Conservation (phyloP, 2,113 vertebrate species). For the Albula glossodonta region DNA sequence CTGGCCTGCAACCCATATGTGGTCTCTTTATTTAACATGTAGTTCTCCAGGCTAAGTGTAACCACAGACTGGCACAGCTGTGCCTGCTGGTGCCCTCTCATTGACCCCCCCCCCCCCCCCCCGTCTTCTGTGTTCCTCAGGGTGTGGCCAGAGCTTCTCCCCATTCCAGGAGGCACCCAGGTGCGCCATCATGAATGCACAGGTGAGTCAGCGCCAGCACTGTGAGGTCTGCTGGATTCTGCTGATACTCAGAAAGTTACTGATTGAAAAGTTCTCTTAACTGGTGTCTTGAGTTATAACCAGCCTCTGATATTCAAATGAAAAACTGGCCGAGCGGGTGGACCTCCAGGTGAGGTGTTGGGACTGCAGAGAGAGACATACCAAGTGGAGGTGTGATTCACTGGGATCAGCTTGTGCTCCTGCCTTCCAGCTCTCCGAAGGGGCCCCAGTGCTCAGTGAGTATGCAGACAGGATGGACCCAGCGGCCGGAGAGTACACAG, state of each 20-base stretch:
- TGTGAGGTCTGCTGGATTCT: conserved; percentile 12
- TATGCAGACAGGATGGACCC: conserved; percentile 2
- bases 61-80: too few species aligned
- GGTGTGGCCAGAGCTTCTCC: background rate
- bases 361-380: too few species aligned
- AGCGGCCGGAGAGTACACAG: conserved; percentile 21
- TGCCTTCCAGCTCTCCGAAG: conserved; percentile 38
- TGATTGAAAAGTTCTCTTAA: too few species aligned
- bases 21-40: too few species aligned
- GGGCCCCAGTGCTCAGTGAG: conserved; percentile 20
- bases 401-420: background rate
- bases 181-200: conserved; percentile 27
- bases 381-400: background rate
- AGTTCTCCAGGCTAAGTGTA: too few species aligned
- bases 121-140: background rate
- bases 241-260: conserved; percentile 16
- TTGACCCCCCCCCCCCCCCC: too few species aligned
- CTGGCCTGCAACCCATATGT: too few species aligned
- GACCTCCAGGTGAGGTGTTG: too few species aligned
- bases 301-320: too few species aligned
- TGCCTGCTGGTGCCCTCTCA: too few species aligned
- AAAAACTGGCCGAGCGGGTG: too few species aligned
- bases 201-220: conserved; percentile 46
- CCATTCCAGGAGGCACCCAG: background rate
- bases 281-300: too few species aligned